Conservation (phyloP, 2,797 vertebrate genomes). For the Tokudaia muenninki region DNA sequence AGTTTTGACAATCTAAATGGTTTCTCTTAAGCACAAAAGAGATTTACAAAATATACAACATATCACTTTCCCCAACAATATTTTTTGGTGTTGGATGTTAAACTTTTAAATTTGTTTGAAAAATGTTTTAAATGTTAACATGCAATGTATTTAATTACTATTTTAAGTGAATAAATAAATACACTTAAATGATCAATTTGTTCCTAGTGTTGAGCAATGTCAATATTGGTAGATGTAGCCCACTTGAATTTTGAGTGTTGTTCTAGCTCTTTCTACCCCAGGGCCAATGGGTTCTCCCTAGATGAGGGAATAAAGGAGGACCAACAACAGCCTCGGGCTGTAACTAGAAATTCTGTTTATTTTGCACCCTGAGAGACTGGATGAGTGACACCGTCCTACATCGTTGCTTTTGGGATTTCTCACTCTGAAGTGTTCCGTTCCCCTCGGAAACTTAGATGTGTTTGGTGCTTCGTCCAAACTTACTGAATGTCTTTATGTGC, state of each 20-base stretch:
- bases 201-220: constrained; percentile 22
- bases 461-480: not conserved
- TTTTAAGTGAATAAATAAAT: constrained; percentile 28
- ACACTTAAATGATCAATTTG: not conserved
- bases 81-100: not conserved
- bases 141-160: not conserved
- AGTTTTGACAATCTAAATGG: not conserved
- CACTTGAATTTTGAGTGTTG: not conserved
- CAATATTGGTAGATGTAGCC: not conserved
- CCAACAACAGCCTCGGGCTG: not conserved
- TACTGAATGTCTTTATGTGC: not conserved
- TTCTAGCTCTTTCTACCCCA: not conserved
- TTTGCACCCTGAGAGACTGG: not conserved
- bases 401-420: not conserved
- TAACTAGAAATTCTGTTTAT: not conserved
- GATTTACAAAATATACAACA: constrained; percentile 28
- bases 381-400: not conserved
- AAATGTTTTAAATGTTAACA: not conserved
- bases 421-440: not conserved
- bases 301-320: not conserved
- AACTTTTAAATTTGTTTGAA: not conserved
- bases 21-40: not conserved
- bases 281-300: not conserved
- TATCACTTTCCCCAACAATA: not conserved
- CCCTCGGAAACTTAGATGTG: not conserved